Conservation (phyloP, 2,888 invertebrate genomes). For the Agonum fuliginosum region DNA sequence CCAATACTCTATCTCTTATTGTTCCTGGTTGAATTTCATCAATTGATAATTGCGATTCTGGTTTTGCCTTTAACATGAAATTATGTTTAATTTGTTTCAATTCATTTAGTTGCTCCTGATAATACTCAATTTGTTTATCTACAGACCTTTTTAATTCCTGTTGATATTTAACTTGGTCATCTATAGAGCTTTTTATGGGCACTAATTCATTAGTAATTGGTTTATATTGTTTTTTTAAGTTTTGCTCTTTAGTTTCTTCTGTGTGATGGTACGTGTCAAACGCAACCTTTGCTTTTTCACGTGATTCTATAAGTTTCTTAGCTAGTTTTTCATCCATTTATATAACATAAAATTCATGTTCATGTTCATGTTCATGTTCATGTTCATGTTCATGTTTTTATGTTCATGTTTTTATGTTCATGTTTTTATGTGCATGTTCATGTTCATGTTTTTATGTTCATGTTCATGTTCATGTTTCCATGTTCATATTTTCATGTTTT, state of each 20-base stretch:
- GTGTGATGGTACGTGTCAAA: neutral
- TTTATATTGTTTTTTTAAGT: neutral
- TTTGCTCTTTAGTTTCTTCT: neutral
- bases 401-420: conserved; percentile 6
- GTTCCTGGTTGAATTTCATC: conserved; percentile 17
- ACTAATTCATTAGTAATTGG: neutral
- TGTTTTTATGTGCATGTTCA: neutral
- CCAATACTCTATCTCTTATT: neutral
- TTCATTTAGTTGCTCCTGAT: neutral
- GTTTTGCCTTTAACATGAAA: neutral
- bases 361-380: conserved; percentile 2
- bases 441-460: neutral
- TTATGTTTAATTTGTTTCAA: conserved; percentile 1
- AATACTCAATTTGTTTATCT: neutral
- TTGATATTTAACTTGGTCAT: neutral
- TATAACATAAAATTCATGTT: conserved; percentile 7
- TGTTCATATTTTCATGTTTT: too few species aligned
- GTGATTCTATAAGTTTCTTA: neutral
- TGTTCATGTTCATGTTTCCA: too few species aligned
- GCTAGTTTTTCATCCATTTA: neutral
- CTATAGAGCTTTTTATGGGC: neutral
- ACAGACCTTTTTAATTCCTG: neutral
- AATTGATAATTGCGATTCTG: neutral
- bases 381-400: conserved; percentile 5
- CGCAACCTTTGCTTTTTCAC: neutral